Base-by-base conservation (phyloP, 1,140 invertebrate genomes). In the Drosophila bipectinata region DNA sequence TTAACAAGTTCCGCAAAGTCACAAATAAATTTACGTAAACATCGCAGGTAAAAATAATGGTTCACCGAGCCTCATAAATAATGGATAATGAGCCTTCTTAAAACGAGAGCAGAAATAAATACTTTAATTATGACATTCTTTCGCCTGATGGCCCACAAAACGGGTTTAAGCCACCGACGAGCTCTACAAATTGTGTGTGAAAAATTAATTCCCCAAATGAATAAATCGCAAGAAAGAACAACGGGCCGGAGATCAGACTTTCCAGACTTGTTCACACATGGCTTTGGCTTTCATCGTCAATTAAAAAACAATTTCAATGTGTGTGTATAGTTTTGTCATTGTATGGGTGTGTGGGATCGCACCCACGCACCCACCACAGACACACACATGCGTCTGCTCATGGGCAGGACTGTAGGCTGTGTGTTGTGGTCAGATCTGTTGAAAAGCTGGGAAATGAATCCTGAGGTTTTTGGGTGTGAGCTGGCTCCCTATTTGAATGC, bases 341-440 rank as follows among this genome's bases (percentile, higher is more conserved):
- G 61, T 60, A 30, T 41, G 49, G 44, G 21, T 45, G 26, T 34
- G 47, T 47, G 32, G 15, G 30, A 37, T 56, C 62, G n/a, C 37
- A 54, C 37, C 14, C 37, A 44, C 8, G 28, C 61, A 37, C 41
- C 45, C 12, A 53, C 47, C 64, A 54, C 41, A 55, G 62, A 15
- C 21, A 39, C 59, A 15, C 62, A 63, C 26, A 15, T 15, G n/a
- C 12, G 39, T n/a, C 34, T 26, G 7, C 15, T 18, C 52, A 4
- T 51, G 62, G 30, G 62, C 34, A 37, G 12, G 53, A 48, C 52
- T 71, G 79, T 53, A 49, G 64, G 57, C 57, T 82, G 64, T 79
- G 78, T 83, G 75, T 82, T 82, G 79, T 62, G 79, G 80, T 79
- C 67, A 67, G 44, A n/a, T 49, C 45, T 72, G 80, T 48, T 85